These are phyloP conservation scores for Sarotherodon lohbergeri DNA, from an alignment of 2,113 vertebrate genomes.

Conservation along the genomic window DNA sequence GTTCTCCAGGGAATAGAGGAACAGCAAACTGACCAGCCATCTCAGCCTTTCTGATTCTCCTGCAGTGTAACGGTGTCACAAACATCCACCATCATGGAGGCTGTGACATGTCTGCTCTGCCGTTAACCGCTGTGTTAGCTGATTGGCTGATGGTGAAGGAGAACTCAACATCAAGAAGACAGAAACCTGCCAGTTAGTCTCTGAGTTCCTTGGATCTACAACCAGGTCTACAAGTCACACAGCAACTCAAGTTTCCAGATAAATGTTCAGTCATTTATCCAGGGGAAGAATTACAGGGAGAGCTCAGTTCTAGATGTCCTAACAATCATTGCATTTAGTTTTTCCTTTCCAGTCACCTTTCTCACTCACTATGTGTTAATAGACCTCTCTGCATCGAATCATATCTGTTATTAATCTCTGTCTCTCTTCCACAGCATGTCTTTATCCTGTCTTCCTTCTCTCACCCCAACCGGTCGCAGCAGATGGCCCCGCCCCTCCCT, in stretches of 20 bases:
- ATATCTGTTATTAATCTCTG: neutral
- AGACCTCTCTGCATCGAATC: neutral
- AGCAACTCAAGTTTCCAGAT: neutral
- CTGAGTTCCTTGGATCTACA: neutral
- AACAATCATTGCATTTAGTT: neutral
- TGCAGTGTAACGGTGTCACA: neutral
- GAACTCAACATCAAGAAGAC: neutral
- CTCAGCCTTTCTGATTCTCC: neutral
- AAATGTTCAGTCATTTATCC: neutral
- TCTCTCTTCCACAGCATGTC: neutral
- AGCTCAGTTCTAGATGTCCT: neutral
- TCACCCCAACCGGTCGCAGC: accelerated
- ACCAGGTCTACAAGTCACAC: neutral
- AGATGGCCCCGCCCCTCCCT: neutral
- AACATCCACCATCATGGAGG: neutral
- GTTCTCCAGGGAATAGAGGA: neutral
- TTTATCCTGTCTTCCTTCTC: neutral
- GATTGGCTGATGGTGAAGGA: neutral
- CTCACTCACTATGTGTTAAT: accelerated
- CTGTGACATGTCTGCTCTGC: neutral
- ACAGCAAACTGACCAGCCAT: neutral
- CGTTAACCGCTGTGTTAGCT: neutral
- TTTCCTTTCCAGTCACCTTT: neutral
- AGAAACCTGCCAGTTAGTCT: neutral
- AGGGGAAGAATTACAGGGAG: neutral